These are phyloP conservation scores for Brassicogethes aeneus DNA, from an alignment of 2,888 invertebrate genomes.

Conservation along the genomic window DNA sequence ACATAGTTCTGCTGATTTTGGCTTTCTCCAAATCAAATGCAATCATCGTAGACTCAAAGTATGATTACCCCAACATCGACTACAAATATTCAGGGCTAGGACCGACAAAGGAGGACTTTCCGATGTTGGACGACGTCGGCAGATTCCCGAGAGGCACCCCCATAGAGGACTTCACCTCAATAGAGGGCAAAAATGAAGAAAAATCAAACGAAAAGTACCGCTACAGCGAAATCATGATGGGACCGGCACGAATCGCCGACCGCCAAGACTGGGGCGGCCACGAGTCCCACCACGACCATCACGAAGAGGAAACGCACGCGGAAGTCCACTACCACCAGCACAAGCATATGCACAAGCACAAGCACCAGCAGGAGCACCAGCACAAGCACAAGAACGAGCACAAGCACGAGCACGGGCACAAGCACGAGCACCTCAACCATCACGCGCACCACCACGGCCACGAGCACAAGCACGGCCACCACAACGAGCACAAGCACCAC, in stretches of 20 bases:
- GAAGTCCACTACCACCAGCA: conserved; percentile 20
- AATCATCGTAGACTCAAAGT: not conserved
- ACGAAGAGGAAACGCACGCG: conserved; percentile 20
- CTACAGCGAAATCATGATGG: too few species aligned
- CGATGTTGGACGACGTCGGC: not conserved
- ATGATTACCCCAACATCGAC: not conserved
- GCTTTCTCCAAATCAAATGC: not conserved
- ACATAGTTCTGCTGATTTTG: not conserved
- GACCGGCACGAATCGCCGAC: too few species aligned
- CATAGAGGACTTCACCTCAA: not conserved
- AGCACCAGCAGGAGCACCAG: conserved; percentile 18
- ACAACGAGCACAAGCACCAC: not conserved
- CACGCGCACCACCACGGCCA: conserved; percentile 10
- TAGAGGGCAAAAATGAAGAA: not conserved
- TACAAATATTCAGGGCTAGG: not conserved
- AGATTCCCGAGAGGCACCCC: not conserved
- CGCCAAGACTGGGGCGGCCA: conserved; percentile 3
- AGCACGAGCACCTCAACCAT: conserved; percentile 13
- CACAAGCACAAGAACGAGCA: conserved; percentile 13
- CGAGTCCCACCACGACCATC: conserved; percentile 14
- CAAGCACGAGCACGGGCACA: conserved; percentile 17
- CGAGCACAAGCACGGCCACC: conserved; percentile 7
- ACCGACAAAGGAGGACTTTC: too few species aligned
- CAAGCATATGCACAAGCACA: conserved; percentile 18
- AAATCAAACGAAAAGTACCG: not conserved